phyloP scores from a whole-genome alignment of 2,797 vertebrate species.

The Characodon lateralis region DNA sequence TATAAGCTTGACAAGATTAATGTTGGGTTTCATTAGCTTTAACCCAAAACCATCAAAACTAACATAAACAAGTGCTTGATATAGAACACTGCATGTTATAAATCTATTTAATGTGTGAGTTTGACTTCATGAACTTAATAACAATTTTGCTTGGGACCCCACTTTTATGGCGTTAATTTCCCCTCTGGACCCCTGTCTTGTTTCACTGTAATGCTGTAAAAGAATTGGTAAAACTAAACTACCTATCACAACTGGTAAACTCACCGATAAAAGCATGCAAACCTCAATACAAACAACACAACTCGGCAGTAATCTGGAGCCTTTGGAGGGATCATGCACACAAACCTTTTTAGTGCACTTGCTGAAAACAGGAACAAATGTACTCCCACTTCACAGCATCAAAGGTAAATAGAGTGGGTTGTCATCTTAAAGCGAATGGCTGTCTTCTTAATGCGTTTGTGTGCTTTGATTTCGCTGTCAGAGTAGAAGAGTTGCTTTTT shows the following conservation, averaged over 20 bases:
- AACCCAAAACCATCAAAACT: too few species aligned
- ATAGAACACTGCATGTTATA: background rate
- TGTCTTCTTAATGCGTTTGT: constrained; percentile 52
- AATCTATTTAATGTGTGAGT: background rate
- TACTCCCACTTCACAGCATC: constrained; percentile 63
- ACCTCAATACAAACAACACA: constrained; percentile 42
- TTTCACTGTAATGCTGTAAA: constrained; percentile 30
- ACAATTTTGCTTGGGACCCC: constrained; percentile 2
- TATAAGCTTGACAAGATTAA: too few species aligned
- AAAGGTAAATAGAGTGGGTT: constrained; percentile 69
- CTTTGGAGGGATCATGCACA: constrained; percentile 59
- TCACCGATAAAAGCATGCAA: constrained; percentile 47
- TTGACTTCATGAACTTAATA: background rate
- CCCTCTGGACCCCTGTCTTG: constrained; percentile 41
- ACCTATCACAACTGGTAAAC: constrained; percentile 24
- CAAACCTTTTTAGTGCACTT: constrained; percentile 57
- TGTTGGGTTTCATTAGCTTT: too few species aligned
- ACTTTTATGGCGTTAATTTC: constrained; percentile 58
- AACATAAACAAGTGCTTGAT: too few species aligned
- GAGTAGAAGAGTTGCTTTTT: constrained; percentile 44
- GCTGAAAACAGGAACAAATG: constrained; percentile 63
- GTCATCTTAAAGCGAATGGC: constrained; percentile 60
- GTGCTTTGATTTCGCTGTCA: constrained; percentile 60
- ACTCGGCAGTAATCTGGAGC: constrained; percentile 57
- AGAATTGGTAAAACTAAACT: constrained; percentile 3